Conservation (phyloP, 1,140 invertebrate species). For the Scaptomyza montana region DNA sequence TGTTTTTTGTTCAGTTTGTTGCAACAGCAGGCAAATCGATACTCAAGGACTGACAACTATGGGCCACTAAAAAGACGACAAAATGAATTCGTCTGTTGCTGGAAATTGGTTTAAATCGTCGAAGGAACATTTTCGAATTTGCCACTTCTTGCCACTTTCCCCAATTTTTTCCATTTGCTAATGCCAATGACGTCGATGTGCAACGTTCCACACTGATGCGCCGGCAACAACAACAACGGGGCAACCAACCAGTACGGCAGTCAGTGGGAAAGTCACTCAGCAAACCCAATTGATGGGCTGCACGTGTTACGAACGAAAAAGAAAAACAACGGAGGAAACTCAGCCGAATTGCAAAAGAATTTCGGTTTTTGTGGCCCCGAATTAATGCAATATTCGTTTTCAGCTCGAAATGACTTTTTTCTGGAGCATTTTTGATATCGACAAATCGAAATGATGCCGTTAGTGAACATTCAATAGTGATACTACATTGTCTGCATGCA, state of each 20-base stretch:
- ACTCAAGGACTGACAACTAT: constrained; percentile 11
- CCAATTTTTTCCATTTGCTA: constrained; percentile 35
- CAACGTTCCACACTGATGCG: constrained; percentile 71
- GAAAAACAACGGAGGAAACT: neutral
- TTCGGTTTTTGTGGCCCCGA: constrained; percentile 39
- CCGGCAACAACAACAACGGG: constrained; percentile 39
- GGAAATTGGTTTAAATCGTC: constrained; percentile 60
- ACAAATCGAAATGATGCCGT: constrained; percentile 57
- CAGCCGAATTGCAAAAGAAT: constrained; percentile 48
- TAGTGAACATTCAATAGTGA: constrained; percentile 52
- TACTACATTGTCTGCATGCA: constrained; percentile 44
- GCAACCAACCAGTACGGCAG: constrained; percentile 26
- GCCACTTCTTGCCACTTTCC: constrained; percentile 12
- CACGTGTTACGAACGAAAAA: constrained; percentile 27
- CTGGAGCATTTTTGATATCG: constrained; percentile 27
- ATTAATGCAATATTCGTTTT: constrained; percentile 71
- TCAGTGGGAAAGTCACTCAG: neutral
- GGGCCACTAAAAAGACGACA: constrained; percentile 23
- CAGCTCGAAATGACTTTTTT: constrained; percentile 62
- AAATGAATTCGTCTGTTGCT: constrained; percentile 46
- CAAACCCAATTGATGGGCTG: constrained; percentile 15
- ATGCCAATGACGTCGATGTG: constrained; percentile 61
- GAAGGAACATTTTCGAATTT: constrained; percentile 2
- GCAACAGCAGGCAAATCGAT: constrained; percentile 46
- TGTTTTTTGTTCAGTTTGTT: neutral